phyloP scores from a whole-genome alignment of 1,140 invertebrate genomes.

The Scaptomyza hsui region DNA sequence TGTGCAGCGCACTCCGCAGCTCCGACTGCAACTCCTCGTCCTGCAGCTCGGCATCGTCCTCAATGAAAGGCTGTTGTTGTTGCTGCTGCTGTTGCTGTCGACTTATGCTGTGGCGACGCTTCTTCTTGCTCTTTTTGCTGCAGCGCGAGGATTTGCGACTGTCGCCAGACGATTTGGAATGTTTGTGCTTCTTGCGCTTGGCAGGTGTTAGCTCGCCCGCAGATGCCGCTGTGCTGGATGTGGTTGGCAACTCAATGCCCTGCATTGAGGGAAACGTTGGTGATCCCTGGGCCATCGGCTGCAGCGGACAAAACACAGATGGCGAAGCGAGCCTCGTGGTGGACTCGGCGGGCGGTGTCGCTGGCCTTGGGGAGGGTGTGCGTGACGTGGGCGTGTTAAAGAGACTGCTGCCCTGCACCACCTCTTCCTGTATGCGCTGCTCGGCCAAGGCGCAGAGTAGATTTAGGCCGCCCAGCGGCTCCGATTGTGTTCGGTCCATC shows the following conservation, averaged over 20 bases:
- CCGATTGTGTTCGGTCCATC: constrained; percentile 79
- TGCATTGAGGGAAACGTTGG: constrained; percentile 77
- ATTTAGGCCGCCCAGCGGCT: constrained; percentile 89
- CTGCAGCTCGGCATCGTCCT: constrained; percentile 71
- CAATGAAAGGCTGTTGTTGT: constrained; percentile 19
- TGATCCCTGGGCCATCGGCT: constrained; percentile 50
- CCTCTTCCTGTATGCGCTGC: constrained; percentile 92
- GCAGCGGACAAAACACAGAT: constrained; percentile 30
- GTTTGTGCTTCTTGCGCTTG: constrained; percentile 83
- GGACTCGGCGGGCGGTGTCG: constrained; percentile 27
- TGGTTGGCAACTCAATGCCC: constrained; percentile 74
- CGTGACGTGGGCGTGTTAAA: constrained; percentile 70
- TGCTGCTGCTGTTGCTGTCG: constrained; percentile 48
- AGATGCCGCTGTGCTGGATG: constrained; percentile 30
- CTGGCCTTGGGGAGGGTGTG: constrained; percentile 44
- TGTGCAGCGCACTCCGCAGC: constrained; percentile 68
- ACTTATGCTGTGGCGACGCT: constrained; percentile 60
- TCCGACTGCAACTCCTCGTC: constrained; percentile 83
- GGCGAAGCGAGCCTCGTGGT: neutral
- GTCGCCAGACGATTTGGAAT: constrained; percentile 78
- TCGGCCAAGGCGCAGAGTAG: constrained; percentile 93
- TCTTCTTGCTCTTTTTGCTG: constrained; percentile 81
- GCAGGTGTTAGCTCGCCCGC: constrained; percentile 46
- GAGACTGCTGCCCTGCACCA: constrained; percentile 70
- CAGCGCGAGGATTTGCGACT: constrained; percentile 73